Evolutionary conservation across 2,888 invertebrate species (phyloP).

Genomic region (Leistus spinibarbis): DNA sequence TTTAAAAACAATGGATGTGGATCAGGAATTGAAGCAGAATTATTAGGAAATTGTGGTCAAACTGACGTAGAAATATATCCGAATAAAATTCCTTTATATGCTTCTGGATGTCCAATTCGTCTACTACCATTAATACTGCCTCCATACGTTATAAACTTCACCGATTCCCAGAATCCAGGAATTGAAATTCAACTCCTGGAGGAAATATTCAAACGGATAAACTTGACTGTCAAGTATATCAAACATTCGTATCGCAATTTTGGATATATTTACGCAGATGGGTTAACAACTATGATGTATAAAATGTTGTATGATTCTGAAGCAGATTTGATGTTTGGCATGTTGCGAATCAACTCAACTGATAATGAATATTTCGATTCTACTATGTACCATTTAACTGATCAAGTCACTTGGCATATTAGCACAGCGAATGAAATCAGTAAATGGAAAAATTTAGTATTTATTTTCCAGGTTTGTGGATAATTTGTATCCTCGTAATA

Average conservation of each 20-base stretch:
- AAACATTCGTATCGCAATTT: slow-evolving; percentile 45
- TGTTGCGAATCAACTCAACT: slow-evolving; percentile 64
- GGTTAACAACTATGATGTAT: slow-evolving; percentile 61
- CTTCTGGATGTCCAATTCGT: slow-evolving; percentile 41
- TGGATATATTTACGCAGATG: slow-evolving; percentile 58
- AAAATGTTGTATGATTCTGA: slow-evolving; percentile 54
- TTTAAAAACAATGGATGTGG: slow-evolving; percentile 22
- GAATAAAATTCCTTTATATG: slow-evolving; percentile 18
- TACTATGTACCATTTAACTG: slow-evolving; percentile 61
- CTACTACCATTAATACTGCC: slow-evolving; percentile 37
- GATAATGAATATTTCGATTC: slow-evolving; percentile 63
- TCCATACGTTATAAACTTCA: slow-evolving; percentile 43
- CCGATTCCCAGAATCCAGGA: slow-evolving; percentile 41
- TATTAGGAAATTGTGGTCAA: slow-evolving; percentile 16
- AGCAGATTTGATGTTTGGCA: slow-evolving; percentile 63
- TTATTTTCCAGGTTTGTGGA: slow-evolving; percentile 62
- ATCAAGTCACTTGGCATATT: slow-evolving; percentile 64
- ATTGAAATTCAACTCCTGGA: slow-evolving; percentile 42
- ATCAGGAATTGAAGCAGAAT: not conserved
- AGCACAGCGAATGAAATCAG: slow-evolving; percentile 59
- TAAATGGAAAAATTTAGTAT: slow-evolving; percentile 60
- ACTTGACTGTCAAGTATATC: slow-evolving; percentile 42
- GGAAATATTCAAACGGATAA: slow-evolving; percentile 40
- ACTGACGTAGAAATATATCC: slow-evolving; percentile 12
- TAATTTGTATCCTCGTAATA: no score